Evolutionary conservation across 2,888 invertebrate genomes (phyloP).

Genomic region (Caenorhabditis zanzibari): DNA sequence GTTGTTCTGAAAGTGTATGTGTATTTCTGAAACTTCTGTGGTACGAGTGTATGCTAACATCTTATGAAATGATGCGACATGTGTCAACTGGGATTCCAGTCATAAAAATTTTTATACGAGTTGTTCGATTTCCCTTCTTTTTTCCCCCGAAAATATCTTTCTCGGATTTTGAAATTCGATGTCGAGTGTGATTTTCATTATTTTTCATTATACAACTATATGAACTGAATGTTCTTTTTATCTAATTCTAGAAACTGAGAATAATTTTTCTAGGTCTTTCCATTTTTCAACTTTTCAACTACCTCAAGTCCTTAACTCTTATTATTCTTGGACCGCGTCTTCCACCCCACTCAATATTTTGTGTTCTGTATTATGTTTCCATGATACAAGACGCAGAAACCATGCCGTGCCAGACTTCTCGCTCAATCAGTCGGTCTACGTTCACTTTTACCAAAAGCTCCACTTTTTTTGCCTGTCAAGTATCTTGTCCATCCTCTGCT

Average conservation of each 20-base stretch:
- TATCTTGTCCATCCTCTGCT: slow-evolving; percentile 44
- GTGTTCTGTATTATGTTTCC: not conserved
- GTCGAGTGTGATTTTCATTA: no score
- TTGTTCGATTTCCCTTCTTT: slow-evolving; percentile 44
- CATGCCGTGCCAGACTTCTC: slow-evolving; percentile 35
- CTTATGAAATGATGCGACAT: slow-evolving; percentile 35
- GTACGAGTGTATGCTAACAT: slow-evolving; percentile 4
- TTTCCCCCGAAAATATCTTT: slow-evolving; percentile 4
- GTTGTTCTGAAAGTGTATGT: slow-evolving; percentile 49
- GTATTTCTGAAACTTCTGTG: not conserved
- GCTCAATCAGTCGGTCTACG: slow-evolving; percentile 3
- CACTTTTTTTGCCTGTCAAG: slow-evolving; percentile 27
- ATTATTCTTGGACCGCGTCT: no score
- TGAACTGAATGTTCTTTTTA: not conserved
- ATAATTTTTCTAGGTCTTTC: no score
- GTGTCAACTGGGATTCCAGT: slow-evolving; percentile 48
- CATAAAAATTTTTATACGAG: slow-evolving; percentile 50
- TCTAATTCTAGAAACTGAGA: not conserved
- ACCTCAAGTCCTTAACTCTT: no score
- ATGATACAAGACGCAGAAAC: not conserved
- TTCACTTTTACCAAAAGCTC: slow-evolving; percentile 12
- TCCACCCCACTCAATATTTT: not conserved
- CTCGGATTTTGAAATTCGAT: slow-evolving; percentile 2
- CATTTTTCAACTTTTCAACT: no score
- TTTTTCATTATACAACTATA: not conserved